These are phyloP conservation scores for Dinomys branickii DNA, from an alignment of 2,113 vertebrate genomes.

Conservation along the genomic window DNA sequence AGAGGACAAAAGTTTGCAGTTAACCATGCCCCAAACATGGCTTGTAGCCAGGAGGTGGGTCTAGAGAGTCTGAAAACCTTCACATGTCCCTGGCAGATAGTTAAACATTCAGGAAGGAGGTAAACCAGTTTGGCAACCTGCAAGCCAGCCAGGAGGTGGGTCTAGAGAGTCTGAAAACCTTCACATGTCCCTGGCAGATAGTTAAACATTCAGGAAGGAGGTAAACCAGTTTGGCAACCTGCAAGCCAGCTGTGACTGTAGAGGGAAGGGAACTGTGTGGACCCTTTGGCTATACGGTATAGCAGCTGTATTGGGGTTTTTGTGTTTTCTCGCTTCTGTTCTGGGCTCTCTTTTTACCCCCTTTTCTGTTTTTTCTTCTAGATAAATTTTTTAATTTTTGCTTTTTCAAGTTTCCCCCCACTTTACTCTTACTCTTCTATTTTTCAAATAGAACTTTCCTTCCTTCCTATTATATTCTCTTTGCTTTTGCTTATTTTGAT, in stretches of 20 bases:
- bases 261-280: neutral
- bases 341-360: neutral
- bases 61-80: neutral
- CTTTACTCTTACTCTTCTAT: too few relatives aligned
- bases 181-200: neutral
- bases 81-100: neutral
- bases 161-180: neutral
- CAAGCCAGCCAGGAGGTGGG: neutral
- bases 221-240: neutral
- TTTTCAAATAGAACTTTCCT: too few relatives aligned
- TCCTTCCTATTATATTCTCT: too few relatives aligned
- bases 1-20: neutral
- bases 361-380: neutral
- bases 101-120: too few relatives aligned
- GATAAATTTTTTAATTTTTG: too few relatives aligned
- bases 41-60: neutral
- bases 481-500: too few relatives aligned
- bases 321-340: too few relatives aligned
- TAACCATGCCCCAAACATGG: neutral
- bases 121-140: neutral
- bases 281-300: neutral
- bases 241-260: neutral
- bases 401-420: too few relatives aligned
- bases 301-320: too few relatives aligned
- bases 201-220: too few relatives aligned